A percentile compares a stretch with the other conserved stretches of the same genome.
Conservation (phyloP, 1,140 invertebrate genomes). For the Leptinotarsa texana region DNA sequence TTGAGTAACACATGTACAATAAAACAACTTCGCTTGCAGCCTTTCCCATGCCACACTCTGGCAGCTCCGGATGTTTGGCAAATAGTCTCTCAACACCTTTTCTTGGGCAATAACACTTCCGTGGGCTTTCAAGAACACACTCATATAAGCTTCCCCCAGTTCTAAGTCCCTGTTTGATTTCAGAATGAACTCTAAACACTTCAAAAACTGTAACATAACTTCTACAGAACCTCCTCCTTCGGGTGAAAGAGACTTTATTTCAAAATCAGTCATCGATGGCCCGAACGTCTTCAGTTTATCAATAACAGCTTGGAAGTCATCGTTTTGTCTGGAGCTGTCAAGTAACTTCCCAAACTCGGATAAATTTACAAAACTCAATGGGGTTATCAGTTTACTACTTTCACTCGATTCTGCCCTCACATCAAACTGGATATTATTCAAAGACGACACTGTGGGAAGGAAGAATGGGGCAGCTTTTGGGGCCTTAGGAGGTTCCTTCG, state of each 20-base stretch:
- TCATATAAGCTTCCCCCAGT: slow-evolving; percentile 89
- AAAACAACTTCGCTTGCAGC: slow-evolving; percentile 73
- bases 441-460: slow-evolving; percentile 83
- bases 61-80: slow-evolving; percentile 64
- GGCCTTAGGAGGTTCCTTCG: slow-evolving; percentile 78
- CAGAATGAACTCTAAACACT: slow-evolving; percentile 74
- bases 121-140: slow-evolving; percentile 87
- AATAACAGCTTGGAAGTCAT: slow-evolving; percentile 65
- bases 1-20: slow-evolving; percentile 77
- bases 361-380: slow-evolving; percentile 65
- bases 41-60: slow-evolving; percentile 69
- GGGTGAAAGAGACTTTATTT: slow-evolving; percentile 80
- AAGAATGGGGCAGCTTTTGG: slow-evolving; percentile 93
- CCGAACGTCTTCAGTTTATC: slow-evolving; percentile 79
- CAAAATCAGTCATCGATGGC: slow-evolving; percentile 86
- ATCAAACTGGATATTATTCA: slow-evolving; percentile 80
- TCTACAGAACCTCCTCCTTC: slow-evolving; percentile 69
- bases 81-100: slow-evolving; percentile 60
- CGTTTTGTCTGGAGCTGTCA: slow-evolving; percentile 51
- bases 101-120: slow-evolving; percentile 66
- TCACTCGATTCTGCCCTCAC: slow-evolving; percentile 58
- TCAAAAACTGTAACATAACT: slow-evolving; percentile 79
- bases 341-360: slow-evolving; percentile 70
- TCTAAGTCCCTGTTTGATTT: slow-evolving; percentile 85
- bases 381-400: slow-evolving; percentile 60